Base-by-base conservation (phyloP, 2,888 invertebrate species). In the Cosmopolites sordidus region DNA sequence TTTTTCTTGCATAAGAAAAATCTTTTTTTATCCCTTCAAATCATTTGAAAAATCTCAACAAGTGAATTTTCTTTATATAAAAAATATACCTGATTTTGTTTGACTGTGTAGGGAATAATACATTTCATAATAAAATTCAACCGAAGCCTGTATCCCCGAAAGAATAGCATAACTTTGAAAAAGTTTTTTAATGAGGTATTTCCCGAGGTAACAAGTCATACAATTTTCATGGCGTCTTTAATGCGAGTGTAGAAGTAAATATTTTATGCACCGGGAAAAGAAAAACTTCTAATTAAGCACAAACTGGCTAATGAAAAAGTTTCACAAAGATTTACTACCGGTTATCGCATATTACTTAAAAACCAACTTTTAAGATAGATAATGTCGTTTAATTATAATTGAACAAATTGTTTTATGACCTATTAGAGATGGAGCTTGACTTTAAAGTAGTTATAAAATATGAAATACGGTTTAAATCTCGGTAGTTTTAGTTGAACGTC, bases 231-330 rank as follows among this genome's bases (percentile, higher is more conserved):
- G 11, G 11, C 33, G 33, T 33, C 33, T 33, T 33, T 33, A 33
- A 33, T 33, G 33, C 11, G 33, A 33, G 33, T 33, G n/a, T 33
- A 33, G 33, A 46, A 22, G 46, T 46, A 38, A 47, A 27, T 39
- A 39, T 16, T 47, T n/a, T 27, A 47, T 39, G 47, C 47, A 39
- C 33, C n/a, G 39, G 27, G 39, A 39, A 12, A 46, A 47, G 22
- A 39, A 39, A 39, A 47, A 38, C 47, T 47, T 39, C 27, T 47
- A 39, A 47, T 47, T 47, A 27, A 14, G 39, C 38, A 37, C 22
- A 47, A 47, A 47, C 12, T 17, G 22, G 16, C 18, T 39, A 27
- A 47, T 38, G 16, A 47, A 47, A 47, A 47, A 47, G 47, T 47
- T 47, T 38, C 0, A 8, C 12, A 33, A 33, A 33, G 5, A 33